Evolutionary conservation across 2,888 invertebrate genomes (phyloP), one percentile per base, ranked within the genome.

Genomic region (Apodemia hepburni): DNA sequence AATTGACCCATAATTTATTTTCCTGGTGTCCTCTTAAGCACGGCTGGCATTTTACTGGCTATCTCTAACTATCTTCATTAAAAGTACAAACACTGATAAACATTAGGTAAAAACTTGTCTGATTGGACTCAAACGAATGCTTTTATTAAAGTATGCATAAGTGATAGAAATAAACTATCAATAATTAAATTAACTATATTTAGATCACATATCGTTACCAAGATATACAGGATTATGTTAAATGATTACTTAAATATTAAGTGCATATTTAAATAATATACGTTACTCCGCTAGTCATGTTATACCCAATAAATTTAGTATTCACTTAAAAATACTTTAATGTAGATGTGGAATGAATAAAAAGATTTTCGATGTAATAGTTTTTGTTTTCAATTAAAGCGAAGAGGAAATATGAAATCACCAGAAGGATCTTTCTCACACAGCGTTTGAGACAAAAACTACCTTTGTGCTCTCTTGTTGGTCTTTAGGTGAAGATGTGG

Each of bases 251-350:
- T 45, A 60, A 58, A 54, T 29, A n/a, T 57, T 60, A 61, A 64
- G 33, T 58, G 54, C 38, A 29, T 45, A 65, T 49, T 62, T 47
- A 67, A 15, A 73, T 68, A 54, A 35, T 64, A 64, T 79, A 71
- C 81, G 81, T 85, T 84, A 80, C 81, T 85, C 82, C 79, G 74
- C 66, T 80, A 81, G 74, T 76, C 75, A 76, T 78, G 71, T 80
- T 79, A 82, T 87, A 88, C 91, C 91, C 91, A 91, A 91, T 91
- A 90, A 91, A 90, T 90, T 90, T 91, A 89, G 87, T 81, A 80
- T 74, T 81, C 75, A 80, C 83, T 83, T 81, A 72, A 82, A 82
- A 75, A 77, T 79, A 78, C 75, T 76, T 76, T 70, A 67, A 70
- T 84, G 84, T 85, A 83, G 82, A 72, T 72, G 73, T 73, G 75